Percentiles rank a stretch among this genome's conserved stretches.
Evolutionary conservation across 1,140 invertebrate genomes (phyloP).

Genomic region (Drosophila tropicalis): DNA sequence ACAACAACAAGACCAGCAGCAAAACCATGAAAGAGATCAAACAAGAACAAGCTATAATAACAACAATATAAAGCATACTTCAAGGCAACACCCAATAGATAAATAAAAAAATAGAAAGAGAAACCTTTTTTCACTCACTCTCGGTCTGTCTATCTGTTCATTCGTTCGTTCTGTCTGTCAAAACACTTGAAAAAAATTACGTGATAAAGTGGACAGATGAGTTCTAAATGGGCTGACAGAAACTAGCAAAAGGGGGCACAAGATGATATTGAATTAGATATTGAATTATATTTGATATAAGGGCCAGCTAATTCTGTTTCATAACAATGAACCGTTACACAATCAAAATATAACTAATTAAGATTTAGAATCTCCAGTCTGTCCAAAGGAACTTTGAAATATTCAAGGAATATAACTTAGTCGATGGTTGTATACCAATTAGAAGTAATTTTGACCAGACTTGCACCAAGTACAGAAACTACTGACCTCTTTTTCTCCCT

Average conservation of each 20-base stretch:
- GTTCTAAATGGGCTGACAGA: constrained; percentile 38
- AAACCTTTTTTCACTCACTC: constrained; percentile 21
- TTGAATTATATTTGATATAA: background rate
- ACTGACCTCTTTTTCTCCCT: too few relatives aligned
- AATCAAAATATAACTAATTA: too few relatives aligned
- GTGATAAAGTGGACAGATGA: constrained; percentile 69
- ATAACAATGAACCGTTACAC: too few relatives aligned
- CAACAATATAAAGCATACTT: constrained; percentile 63
- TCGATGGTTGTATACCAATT: too few relatives aligned
- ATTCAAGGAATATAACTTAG: too few relatives aligned
- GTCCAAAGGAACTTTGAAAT: too few relatives aligned
- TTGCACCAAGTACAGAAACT: too few relatives aligned
- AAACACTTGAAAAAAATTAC: constrained; percentile 67
- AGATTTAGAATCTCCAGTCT: too few relatives aligned
- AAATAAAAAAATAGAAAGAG: constrained; percentile 38
- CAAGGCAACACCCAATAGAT: constrained; percentile 46
- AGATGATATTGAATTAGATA: constrained; percentile 8
- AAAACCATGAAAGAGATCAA: constrained; percentile 43
- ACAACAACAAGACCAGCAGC: constrained; percentile 32
- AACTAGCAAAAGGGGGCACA: background rate
- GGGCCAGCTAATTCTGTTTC: constrained; percentile 1
- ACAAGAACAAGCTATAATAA: constrained; percentile 56
- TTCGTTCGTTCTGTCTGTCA: constrained; percentile 23
- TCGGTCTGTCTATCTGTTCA: constrained; percentile 13
- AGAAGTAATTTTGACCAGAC: too few relatives aligned